These are phyloP conservation scores for Thymelicus lineola DNA, from an alignment of 2,888 invertebrate genomes.

Conservation along the genomic window DNA sequence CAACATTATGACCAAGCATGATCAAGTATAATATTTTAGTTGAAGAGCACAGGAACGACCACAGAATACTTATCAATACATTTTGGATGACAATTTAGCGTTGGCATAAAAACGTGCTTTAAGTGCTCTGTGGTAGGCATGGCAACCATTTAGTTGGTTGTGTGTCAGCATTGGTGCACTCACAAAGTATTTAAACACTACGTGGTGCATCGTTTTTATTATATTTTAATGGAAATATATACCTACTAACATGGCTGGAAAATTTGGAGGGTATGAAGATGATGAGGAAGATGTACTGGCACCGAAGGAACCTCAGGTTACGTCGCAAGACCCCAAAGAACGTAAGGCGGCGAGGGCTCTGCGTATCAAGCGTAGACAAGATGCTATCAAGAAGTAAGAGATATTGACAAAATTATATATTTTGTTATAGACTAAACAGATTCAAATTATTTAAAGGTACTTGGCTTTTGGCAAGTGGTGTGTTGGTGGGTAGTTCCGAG, in stretches of 20 bases:
- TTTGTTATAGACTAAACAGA: too few relatives aligned
- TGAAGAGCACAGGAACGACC: too few relatives aligned
- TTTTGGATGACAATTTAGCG: neutral
- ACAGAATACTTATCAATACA: neutral
- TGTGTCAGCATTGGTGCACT: neutral
- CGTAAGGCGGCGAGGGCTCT: constrained; percentile 88
- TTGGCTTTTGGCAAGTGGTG: too few relatives aligned
- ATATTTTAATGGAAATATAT: constrained; percentile 22
- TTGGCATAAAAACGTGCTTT: too few relatives aligned
- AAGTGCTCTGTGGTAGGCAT: constrained; percentile 26
- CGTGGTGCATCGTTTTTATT: neutral
- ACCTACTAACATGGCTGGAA: constrained; percentile 55
- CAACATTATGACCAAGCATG: too few relatives aligned
- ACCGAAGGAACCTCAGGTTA: constrained; percentile 85
- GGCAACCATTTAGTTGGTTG: constrained; percentile 16
- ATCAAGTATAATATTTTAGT: too few relatives aligned
- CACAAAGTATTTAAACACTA: too few relatives aligned
- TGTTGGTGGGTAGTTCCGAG: too few relatives aligned
- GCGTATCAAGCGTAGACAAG: constrained; percentile 87
- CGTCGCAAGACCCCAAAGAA: constrained; percentile 87
- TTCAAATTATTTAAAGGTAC: too few relatives aligned
- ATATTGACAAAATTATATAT: neutral
- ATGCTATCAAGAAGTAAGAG: constrained; percentile 83
- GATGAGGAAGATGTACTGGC: constrained; percentile 76
- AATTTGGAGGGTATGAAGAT: constrained; percentile 59